These are phyloP conservation scores for Lepas anatifera DNA, from an alignment of 2,888 invertebrate genomes.

Conservation along the genomic window DNA sequence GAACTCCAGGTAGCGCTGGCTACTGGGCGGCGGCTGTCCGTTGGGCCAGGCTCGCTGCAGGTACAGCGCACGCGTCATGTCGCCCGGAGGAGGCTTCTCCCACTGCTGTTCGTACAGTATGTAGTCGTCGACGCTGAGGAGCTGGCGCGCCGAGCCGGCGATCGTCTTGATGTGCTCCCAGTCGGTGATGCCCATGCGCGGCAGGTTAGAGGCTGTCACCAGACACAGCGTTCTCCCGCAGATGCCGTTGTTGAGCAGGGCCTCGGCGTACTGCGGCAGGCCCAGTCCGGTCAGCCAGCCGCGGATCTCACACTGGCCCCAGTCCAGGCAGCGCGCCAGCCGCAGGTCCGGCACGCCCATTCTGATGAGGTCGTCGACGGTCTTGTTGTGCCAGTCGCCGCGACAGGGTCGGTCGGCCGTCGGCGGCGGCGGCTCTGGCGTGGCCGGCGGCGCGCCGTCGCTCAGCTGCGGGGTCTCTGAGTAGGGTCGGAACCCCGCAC, in stretches of 20 bases:
- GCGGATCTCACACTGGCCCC: slow-evolving; percentile 3
- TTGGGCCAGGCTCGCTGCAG: not conserved
- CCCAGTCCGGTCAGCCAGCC: not conserved
- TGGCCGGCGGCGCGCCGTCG: not conserved
- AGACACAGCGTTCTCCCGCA: not conserved
- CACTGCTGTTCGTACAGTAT: not conserved
- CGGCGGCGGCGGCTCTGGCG: not conserved
- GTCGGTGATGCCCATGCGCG: slow-evolving; percentile 9
- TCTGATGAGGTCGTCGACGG: not conserved
- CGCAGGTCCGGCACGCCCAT: not conserved
- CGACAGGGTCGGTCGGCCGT: not conserved
- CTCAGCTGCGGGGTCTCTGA: not conserved
- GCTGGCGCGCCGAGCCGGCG: not conserved
- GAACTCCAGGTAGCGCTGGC: not conserved
- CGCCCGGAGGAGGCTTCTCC: not conserved
- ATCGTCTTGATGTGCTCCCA: slow-evolving; percentile 4
- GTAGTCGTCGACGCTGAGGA: not conserved
- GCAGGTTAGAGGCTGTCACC: slow-evolving; percentile 5
- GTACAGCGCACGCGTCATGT: slow-evolving; percentile 6
- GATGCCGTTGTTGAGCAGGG: not conserved
- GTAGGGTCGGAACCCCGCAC: not conserved
- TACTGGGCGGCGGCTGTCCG: not conserved
- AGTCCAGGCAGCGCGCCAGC: not conserved
- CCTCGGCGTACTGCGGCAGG: not conserved
- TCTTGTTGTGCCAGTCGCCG: slow-evolving; percentile 5